Evolutionary conservation across 2,113 vertebrate genomes (phyloP).

Genomic region (Cavia aperea): DNA sequence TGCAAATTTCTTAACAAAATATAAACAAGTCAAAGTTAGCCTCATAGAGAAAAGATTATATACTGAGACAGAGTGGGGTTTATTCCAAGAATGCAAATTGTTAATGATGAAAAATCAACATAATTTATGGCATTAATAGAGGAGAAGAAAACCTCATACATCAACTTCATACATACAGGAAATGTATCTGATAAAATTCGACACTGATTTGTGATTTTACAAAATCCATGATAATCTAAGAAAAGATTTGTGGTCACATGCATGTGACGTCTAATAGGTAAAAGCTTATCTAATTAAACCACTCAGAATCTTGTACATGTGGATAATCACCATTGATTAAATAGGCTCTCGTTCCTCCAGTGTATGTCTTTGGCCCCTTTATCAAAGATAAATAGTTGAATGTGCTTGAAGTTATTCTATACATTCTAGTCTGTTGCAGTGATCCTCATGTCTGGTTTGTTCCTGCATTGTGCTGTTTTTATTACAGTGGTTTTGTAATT

Average conservation of each 20-base stretch:
- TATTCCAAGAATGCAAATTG: not conserved
- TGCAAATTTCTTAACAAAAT: not conserved
- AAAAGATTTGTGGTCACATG: not conserved
- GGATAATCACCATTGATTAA: not conserved
- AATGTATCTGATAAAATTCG: constrained; percentile 8
- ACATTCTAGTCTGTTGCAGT: not conserved
- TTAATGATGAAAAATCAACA: not conserved
- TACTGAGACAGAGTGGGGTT: not conserved
- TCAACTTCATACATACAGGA: not conserved
- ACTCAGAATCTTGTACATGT: not conserved
- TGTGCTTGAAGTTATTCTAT: not conserved
- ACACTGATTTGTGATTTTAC: not conserved
- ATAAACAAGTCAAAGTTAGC: not conserved
- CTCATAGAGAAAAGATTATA: not conserved
- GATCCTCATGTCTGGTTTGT: not conserved
- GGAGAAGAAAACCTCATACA: not conserved
- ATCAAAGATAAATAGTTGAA: not conserved
- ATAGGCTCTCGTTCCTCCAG: not conserved
- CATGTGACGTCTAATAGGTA: not conserved
- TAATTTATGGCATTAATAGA: not conserved
- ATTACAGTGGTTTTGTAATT: not conserved
- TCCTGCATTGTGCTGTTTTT: not conserved
- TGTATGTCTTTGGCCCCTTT: not conserved
- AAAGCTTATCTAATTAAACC: not conserved
- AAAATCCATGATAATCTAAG: not conserved